A percentile compares a stretch with the other conserved stretches of the same genome.
phyloP scores from a whole-genome alignment of 2,888 invertebrate species.

The Sceliomorpha sp. region DNA sequence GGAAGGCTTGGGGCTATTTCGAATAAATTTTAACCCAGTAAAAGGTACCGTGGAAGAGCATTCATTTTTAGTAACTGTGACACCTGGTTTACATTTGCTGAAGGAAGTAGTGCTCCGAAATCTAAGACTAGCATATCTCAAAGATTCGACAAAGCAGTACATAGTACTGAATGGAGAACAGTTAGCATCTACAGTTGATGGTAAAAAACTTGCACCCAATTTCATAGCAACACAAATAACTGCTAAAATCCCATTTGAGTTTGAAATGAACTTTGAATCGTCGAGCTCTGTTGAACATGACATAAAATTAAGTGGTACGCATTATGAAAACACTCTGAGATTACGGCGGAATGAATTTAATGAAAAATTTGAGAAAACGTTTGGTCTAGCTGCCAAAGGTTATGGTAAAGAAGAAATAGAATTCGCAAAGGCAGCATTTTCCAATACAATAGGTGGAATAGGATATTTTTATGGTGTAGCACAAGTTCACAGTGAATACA shows the following conservation, averaged over 20 bases:
- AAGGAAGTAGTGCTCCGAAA: conserved; percentile 89
- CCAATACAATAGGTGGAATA: conserved; percentile 97
- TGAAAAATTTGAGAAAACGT: conserved; percentile 89
- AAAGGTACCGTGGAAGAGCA: conserved; percentile 85
- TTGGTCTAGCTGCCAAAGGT: conserved; percentile 87
- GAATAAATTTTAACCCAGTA: conserved; percentile 80
- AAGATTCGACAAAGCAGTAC: conserved; percentile 81
- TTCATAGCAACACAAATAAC: conserved; percentile 90
- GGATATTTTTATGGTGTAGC: conserved; percentile 98
- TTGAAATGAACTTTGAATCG: conserved; percentile 92
- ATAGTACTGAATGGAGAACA: conserved; percentile 85
- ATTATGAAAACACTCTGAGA: conserved; percentile 85
- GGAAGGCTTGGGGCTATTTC: conserved; percentile 89
- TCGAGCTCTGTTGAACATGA: conserved; percentile 84
- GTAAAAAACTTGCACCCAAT: conserved; percentile 83
- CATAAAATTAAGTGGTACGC: conserved; percentile 83
- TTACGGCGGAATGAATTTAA: conserved; percentile 85
- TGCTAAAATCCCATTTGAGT: conserved; percentile 88
- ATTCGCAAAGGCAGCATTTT: conserved; percentile 92
- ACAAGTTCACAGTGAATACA: conserved; percentile 89
- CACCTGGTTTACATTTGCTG: conserved; percentile 86
- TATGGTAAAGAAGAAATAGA: conserved; percentile 84
- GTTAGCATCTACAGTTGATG: conserved; percentile 77
- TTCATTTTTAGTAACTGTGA: conserved; percentile 87
- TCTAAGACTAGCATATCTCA: conserved; percentile 83